Evolutionary conservation across 2,113 vertebrate genomes (phyloP).

Genomic region (Malurus cyaneus): DNA sequence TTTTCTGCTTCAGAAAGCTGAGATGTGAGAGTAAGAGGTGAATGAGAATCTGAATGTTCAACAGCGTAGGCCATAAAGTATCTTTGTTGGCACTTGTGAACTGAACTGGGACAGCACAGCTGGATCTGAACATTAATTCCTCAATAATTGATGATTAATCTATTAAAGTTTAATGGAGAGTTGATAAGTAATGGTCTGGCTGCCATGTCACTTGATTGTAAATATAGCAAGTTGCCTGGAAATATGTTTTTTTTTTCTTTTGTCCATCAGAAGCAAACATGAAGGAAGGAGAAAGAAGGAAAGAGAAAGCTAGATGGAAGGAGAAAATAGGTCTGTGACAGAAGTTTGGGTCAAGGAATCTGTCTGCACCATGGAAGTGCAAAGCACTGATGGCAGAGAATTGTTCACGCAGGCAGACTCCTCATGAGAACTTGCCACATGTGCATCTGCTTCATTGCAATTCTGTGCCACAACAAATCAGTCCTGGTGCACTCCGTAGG

Average conservation of each 20-base stretch:
- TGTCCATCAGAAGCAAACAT: background rate
- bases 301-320: background rate
- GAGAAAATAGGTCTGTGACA: background rate
- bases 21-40: background rate
- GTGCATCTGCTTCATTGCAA: background rate
- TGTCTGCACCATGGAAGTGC: fast-evolving
- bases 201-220: constrained; percentile 77
- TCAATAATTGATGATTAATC: constrained; percentile 82
- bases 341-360: background rate
- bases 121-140: constrained; percentile 76
- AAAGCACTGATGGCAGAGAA: background rate
- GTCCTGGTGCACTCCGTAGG: background rate
- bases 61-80: constrained; percentile 19
- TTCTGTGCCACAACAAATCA: background rate
- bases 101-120: constrained; percentile 77
- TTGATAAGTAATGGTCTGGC: constrained; percentile 75
- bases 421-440: background rate
- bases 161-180: constrained; percentile 83
- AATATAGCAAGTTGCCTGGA: constrained; percentile 73
- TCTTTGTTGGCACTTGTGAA: constrained; percentile 43
- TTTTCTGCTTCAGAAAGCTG: constrained; percentile 35
- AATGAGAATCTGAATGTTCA: constrained; percentile 19
- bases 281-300: background rate
- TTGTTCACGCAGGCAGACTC: background rate
- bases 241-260: constrained; percentile 39